Evolutionary conservation across 2,797 vertebrate genomes (phyloP), one percentile per base, ranked within the genome.

Genomic region (Alfaro cultratus): DNA sequence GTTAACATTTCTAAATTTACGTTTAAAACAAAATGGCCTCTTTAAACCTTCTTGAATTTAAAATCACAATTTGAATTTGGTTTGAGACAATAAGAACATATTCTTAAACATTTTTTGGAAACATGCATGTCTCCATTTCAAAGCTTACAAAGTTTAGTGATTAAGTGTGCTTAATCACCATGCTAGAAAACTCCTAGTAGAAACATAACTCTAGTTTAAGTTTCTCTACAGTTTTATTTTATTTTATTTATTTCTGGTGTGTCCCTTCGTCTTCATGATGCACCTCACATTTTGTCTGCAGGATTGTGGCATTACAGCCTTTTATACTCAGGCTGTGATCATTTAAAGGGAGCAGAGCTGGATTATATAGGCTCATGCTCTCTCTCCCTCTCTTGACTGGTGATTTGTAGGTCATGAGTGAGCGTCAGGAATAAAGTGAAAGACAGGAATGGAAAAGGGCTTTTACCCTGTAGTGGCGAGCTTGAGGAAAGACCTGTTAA

Each of bases 401-500:
- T 85, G 81, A 85, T 93, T 93, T 91, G 84, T 93, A 89, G 90
- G 91, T 94, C 89, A 91, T 90, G 86, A 87, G 84, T 85, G 87
- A 89, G 86, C 12, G 78, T 88, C 81, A 83, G 81, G 76, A 81
- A 90, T 81, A 87, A 87, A 86, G 71, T 29, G 53, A 76, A 67
- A 76, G 79, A 75, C 74, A 45, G 73, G 71, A 68, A 36, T 78
- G 82, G 82, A 49, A 62, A 81, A 83, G 75, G 83, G 80, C 78
- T 82, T 88, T 90, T 87, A 83, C 90, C 92, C 91, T 92, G 90
- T 93, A 92, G 91, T 93, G 91, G 92, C 78, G 88, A 88, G 83
- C 85, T 81, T n/a, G 49, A 79, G 81, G 85, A 91, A 91, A 83
- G 2, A 53, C 78, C 79, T 88, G 86, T 92, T 87, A 89, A 68